Evolutionary conservation across 2,113 vertebrate species (phyloP).

Genomic region (Cyprinodon brontotheroides): DNA sequence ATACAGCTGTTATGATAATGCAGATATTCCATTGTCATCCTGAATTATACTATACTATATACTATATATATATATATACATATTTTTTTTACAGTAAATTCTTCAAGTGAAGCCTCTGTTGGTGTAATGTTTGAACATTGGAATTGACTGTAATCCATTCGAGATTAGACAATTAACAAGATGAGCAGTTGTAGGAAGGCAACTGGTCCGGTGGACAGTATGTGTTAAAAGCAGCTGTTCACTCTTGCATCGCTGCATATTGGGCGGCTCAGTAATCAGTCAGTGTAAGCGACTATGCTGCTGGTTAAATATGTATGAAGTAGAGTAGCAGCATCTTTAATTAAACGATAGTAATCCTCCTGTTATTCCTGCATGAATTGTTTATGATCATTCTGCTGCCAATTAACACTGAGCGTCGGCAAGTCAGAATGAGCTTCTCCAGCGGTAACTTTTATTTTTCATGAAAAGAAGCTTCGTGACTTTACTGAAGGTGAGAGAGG

Average conservation of each 20-base stretch:
- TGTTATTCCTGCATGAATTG: conserved; percentile 74
- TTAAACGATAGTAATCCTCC: conserved; percentile 70
- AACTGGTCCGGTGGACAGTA: conserved; percentile 12
- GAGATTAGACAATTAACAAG: conserved; percentile 3
- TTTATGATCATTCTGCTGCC: conserved; percentile 67
- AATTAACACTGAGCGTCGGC: conserved; percentile 52
- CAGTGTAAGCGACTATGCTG: conserved; percentile 57
- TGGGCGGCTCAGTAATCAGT: conserved; percentile 57
- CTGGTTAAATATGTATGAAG: conserved; percentile 73
- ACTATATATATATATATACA: too few relatives aligned
- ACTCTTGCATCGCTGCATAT: conserved; percentile 19
- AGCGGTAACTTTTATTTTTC: neutral
- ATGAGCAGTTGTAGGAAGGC: conserved; percentile 9
- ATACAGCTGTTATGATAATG: neutral
- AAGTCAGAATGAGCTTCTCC: conserved; percentile 11
- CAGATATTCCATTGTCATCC: conserved; percentile 10
- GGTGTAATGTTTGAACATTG: conserved; percentile 28
- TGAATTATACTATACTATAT: neutral
- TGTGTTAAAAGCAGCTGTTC: conserved; percentile 44
- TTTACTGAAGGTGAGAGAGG: neutral
- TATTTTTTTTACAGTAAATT: neutral
- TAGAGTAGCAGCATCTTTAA: conserved; percentile 70
- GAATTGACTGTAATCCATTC: conserved; percentile 11
- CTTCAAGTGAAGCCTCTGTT: neutral
- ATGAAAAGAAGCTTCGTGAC: conserved; percentile 5